Percentiles rank a stretch among this genome's conserved stretches.
phyloP scores from a whole-genome alignment of 1,140 invertebrate species.

The Drosophila busckii region DNA sequence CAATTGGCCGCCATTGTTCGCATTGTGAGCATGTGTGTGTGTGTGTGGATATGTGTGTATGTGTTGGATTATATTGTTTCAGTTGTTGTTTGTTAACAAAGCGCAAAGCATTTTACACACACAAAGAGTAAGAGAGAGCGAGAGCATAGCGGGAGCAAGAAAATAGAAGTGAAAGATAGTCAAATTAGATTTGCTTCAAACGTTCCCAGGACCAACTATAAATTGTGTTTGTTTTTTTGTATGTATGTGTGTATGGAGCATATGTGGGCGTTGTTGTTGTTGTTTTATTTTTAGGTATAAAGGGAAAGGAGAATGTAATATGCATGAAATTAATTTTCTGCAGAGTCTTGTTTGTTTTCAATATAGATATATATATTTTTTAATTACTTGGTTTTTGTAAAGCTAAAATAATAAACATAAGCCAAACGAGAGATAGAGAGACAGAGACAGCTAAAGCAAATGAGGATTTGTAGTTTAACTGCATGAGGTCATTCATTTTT shows the following conservation, averaged over 20 bases:
- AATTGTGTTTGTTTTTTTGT: slow-evolving; percentile 13
- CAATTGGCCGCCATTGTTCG: slow-evolving; percentile 36
- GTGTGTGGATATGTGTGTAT: slow-evolving; percentile 18
- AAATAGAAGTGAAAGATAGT: slow-evolving; percentile 64
- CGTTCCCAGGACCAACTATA: slow-evolving; percentile 74
- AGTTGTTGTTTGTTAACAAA: slow-evolving; percentile 34
- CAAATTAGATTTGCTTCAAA: slow-evolving; percentile 78
- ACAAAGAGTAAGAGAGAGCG: slow-evolving; percentile 19
- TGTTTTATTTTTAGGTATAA: too few relatives aligned
- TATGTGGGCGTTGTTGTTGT: slow-evolving; percentile 14
- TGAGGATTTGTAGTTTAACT: too few relatives aligned
- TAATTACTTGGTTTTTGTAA: too few relatives aligned
- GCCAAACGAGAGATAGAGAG: too few relatives aligned
- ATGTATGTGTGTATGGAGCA: slow-evolving; percentile 25
- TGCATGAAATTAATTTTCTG: too few relatives aligned
- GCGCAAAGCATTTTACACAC: slow-evolving; percentile 30
- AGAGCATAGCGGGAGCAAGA: slow-evolving; percentile 24
- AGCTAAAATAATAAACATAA: too few relatives aligned
- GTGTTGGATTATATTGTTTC: slow-evolving; percentile 14
- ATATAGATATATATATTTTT: too few relatives aligned
- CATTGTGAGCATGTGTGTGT: slow-evolving; percentile 21
- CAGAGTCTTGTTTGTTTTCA: slow-evolving; percentile 50
- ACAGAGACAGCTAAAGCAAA: too few relatives aligned
- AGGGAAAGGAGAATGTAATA: too few relatives aligned
- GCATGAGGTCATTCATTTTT: too few relatives aligned